phyloP scores from a whole-genome alignment of 2,888 invertebrate species.

The Noctua janthe region DNA sequence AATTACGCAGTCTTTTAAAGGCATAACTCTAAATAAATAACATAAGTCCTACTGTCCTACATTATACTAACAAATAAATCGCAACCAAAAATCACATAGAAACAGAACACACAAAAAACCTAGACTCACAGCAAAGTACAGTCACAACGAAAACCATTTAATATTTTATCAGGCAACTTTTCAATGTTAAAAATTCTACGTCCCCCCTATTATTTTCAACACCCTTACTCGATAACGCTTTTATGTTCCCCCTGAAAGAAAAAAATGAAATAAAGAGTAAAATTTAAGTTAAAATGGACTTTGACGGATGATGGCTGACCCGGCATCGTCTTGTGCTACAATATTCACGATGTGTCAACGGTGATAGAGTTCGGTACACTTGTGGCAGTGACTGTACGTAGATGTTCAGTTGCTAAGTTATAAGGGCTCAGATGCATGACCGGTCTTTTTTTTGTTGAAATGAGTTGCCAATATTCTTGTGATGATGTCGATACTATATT shows the following conservation, averaged over 20 bases:
- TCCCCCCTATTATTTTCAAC: constrained; percentile 82
- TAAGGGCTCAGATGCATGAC: constrained; percentile 3
- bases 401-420: constrained; percentile 43
- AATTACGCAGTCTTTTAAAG: neutral
- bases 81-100: neutral
- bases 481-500: neutral
- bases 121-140: constrained; percentile 69
- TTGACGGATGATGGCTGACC: constrained; percentile 88
- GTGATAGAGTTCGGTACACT: constrained; percentile 74
- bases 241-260: constrained; percentile 80
- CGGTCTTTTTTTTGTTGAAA: neutral
- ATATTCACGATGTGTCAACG: constrained; percentile 84
- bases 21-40: neutral
- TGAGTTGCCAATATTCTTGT: neutral
- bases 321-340: constrained; percentile 83
- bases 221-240: constrained; percentile 87
- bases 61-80: neutral
- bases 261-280: constrained; percentile 85
- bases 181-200: constrained; percentile 83
- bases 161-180: constrained; percentile 85
- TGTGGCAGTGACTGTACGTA: constrained; percentile 57
- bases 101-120: constrained; percentile 25
- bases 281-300: constrained; percentile 89
- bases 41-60: neutral
- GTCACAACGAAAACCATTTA: constrained; percentile 75